Evolutionary conservation across 2,113 vertebrate species (phyloP).

Genomic region (Deroptyus accipitrinus): DNA sequence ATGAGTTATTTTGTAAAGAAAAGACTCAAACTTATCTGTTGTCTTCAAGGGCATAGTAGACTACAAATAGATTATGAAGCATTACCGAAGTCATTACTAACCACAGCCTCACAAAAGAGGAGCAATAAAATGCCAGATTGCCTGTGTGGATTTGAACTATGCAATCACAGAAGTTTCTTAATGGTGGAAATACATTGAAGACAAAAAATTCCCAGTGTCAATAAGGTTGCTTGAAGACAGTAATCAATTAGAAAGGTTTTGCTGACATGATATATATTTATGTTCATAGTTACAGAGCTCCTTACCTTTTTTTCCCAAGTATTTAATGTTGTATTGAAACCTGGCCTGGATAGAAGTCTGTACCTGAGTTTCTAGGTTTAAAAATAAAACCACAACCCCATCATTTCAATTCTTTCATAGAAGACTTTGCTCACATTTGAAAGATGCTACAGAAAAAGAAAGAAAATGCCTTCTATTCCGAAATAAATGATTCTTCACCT

Average conservation of each 20-base stretch:
- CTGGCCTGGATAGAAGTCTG: not conserved
- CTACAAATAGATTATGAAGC: not conserved
- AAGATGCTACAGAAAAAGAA: not conserved
- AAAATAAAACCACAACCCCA: not conserved
- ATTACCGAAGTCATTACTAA: not conserved
- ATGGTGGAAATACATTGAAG: not conserved
- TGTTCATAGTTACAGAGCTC: not conserved
- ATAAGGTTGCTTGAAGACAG: not conserved
- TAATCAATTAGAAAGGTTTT: not conserved
- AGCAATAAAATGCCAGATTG: constrained; percentile 27
- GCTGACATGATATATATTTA: not conserved
- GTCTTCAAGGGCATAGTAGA: not conserved
- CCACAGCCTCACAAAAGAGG: not conserved
- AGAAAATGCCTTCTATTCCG: not conserved
- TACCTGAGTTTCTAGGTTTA: not conserved
- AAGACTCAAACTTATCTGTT: not conserved
- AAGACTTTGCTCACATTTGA: not conserved
- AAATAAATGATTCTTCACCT: not conserved
- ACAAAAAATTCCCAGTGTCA: not conserved
- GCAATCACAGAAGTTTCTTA: not conserved
- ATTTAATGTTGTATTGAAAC: not conserved
- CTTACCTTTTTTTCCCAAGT: not conserved
- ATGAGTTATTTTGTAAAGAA: not conserved
- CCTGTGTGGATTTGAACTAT: not conserved
- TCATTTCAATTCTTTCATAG: not conserved